These are phyloP conservation scores for Petromus typicus DNA, from an alignment of 2,113 vertebrate species.

Conservation along the genomic window DNA sequence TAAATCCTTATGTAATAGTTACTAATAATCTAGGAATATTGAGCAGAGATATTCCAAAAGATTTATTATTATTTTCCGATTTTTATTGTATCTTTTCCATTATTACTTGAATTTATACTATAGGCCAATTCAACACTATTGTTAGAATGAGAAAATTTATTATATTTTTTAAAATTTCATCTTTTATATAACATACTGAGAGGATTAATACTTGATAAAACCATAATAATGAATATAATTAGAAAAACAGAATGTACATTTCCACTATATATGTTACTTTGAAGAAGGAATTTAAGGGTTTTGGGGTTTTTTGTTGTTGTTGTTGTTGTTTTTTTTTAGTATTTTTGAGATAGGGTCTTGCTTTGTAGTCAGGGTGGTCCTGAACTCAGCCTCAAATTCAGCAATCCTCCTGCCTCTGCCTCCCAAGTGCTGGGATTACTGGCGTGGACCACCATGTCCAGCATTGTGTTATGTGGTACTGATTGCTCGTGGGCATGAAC, in stretches of 20 bases:
- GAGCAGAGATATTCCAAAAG: neutral
- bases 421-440: too few relatives aligned
- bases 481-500: too few relatives aligned
- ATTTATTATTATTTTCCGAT: neutral
- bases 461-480: too few relatives aligned
- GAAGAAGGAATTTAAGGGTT: neutral
- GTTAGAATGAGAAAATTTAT: neutral
- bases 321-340: too few relatives aligned
- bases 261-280: neutral
- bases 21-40: neutral
- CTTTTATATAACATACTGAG: neutral
- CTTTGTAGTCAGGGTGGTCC: too few relatives aligned
- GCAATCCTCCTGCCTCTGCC: too few relatives aligned
- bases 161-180: neutral
- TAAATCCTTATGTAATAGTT: neutral
- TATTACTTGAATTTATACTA: slow-evolving; percentile 15
- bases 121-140: neutral
- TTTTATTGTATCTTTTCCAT: neutral
- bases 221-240: neutral
- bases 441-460: too few relatives aligned
- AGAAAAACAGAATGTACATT: neutral
- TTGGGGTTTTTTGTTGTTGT: too few relatives aligned
- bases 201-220: neutral
- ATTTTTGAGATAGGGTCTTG: too few relatives aligned
- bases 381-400: too few relatives aligned